Base-by-base conservation (phyloP, 2,888 invertebrate species). In the Syrphus vitripennis region DNA sequence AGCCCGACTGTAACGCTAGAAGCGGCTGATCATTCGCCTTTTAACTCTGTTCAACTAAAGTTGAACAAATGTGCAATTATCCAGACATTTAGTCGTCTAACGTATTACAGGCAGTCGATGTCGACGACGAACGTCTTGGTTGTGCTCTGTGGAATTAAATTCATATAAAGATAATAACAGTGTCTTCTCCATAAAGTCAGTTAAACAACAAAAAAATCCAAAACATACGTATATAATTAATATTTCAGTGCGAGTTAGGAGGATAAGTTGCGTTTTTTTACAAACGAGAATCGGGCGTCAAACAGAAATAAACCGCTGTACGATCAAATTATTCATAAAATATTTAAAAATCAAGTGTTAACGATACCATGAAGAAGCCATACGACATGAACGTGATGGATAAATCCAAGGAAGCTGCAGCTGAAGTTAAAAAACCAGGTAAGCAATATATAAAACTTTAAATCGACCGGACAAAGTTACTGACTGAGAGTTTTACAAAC, bases 11-110 rank as follows among this genome's bases (percentile, higher is more conserved):
- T 63, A 57, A 53, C 71, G 45, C 71, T 69, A 53, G 16, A 26
- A 29, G 53, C 48, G 45, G 67, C 72, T 74, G 82, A 82, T 86
- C 86, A 86, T 86, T 86, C 86, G 86, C 82, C 77, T 77, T 82
- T 77, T 78, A 78, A 82, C 86, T 77, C 77, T 82, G 69, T 57
- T 82, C 77, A 78, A 63, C 77, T 82, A 12, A 82, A 77, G 86
- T 82, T 69, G 82, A 72, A 70, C 77, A 61, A 86, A 78, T 74
- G 86, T 82, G 74, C 77, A 82, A 55, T 77, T 67, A 59, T 29
- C 34, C 19, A 67, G 34, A 67, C 71, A 31, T 37, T 72, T 19
- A 40, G 53, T 71, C 24, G 57, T 71, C 34, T 55, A 37, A 7
- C 34, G 14, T 16, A 7, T 3, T 48, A 21, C 9, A 19, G 5